Evolutionary conservation across 2,888 invertebrate species (phyloP).

Genomic region (Anticlea derivata): DNA sequence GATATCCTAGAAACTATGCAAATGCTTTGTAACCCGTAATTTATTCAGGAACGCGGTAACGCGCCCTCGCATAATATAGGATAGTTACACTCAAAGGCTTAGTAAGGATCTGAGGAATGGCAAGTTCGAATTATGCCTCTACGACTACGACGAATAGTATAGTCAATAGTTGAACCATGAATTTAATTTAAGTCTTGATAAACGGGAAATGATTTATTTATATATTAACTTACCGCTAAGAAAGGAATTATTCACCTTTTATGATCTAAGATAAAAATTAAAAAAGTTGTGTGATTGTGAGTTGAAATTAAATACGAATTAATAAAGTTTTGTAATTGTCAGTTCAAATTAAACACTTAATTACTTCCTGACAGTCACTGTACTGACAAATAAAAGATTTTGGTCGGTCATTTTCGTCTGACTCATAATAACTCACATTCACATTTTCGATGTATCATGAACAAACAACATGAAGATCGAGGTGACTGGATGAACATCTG

Average conservation of each 20-base stretch:
- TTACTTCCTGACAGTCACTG: neutral
- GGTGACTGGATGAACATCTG: neutral
- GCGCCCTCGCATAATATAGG: slow-evolving; percentile 13
- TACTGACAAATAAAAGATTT: neutral
- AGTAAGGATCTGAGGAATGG: slow-evolving; percentile 18
- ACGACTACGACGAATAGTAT: neutral
- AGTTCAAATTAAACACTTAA: neutral
- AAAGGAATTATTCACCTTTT: too few species aligned
- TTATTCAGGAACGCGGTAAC: slow-evolving; percentile 32
- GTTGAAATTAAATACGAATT: too few species aligned
- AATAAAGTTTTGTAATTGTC: neutral
- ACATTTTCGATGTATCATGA: slow-evolving; percentile 2
- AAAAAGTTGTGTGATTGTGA: too few species aligned
- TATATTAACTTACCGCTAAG: too few species aligned
- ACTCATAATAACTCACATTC: neutral
- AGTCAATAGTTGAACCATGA: neutral
- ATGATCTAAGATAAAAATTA: too few species aligned
- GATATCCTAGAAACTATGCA: slow-evolving; percentile 28
- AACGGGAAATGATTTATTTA: neutral
- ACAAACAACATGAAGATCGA: neutral
- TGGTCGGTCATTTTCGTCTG: neutral
- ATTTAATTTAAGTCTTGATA: neutral
- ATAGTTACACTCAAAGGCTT: slow-evolving; percentile 23
- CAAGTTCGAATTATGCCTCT: slow-evolving; percentile 12
- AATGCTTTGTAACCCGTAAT: slow-evolving; percentile 32